Evolutionary conservation across 2,113 vertebrate species (phyloP), one percentile per base, ranked within the genome.

Genomic region (Naja naja): DNA sequence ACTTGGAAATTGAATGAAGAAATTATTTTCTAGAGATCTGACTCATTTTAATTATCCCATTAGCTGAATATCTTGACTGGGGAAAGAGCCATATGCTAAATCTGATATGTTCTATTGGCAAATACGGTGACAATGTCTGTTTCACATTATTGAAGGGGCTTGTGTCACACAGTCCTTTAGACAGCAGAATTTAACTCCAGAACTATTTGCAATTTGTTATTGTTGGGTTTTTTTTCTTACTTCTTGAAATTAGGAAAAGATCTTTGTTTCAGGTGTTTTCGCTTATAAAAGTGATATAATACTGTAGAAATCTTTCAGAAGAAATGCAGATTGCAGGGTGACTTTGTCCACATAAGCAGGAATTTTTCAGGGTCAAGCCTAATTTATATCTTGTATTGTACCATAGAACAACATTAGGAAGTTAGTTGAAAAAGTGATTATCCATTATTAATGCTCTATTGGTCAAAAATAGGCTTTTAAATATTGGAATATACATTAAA

Each of bases 401-500:
- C 74, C 89, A 95, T 58, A 94, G 86, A 94, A 86, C 43, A 89
- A 89, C 91, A 96, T 96, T 52, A 96, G 90, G 89, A 92, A 87
- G n/a, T 30, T 94, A 93, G 89, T 53, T 94, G 74, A 94, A 95
- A 81, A 96, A 94, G 89, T 54, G 30, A 93, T 92, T 49, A 92
- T 96, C 34, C 91, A 95, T 95, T 93, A 94, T 96, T 93, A 88
- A 94, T 95, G 92, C 89, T 94, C 56, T 94, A 20, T 86, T 39
- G 25, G 53, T 56, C 91, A 58, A 14, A 22, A 91, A 93, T 91
- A 94, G 11, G 53, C 7, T 8, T 92, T 95, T 74, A 93, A 88
- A 93, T 94, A 95, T 90, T 91, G 88, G 53, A 92, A 97, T 96
- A 96, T 93, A 92, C 64, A 95, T 43, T 39, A 92, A 95, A 93